Conservation (phyloP, 2,888 invertebrate genomes). For the Loripinus fragilis region DNA sequence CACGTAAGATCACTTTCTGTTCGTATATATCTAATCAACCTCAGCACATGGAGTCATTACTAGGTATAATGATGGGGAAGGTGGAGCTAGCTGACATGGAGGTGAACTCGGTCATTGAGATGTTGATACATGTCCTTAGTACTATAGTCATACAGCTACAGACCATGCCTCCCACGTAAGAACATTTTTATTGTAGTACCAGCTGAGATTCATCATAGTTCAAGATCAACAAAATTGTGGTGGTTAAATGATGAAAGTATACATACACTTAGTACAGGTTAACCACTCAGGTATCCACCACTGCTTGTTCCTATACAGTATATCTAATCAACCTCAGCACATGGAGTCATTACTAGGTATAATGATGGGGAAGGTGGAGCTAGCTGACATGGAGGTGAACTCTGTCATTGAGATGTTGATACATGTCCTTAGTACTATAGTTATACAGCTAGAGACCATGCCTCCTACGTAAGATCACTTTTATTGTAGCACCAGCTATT, state of each 20-base stretch:
- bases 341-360: slow-evolving; percentile 79
- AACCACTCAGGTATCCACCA: no score
- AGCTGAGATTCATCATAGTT: no score
- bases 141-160: slow-evolving; percentile 80
- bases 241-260: no score
- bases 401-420: slow-evolving; percentile 80
- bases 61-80: slow-evolving; percentile 80
- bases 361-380: slow-evolving; percentile 80
- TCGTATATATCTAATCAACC: slow-evolving; percentile 70
- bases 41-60: slow-evolving; percentile 76
- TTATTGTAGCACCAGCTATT: no score
- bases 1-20: slow-evolving; percentile 78
- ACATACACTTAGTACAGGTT: no score
- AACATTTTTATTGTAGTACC: no score
- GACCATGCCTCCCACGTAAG: slow-evolving; percentile 78
- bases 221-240: no score
- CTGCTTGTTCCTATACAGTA: no score
- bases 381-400: slow-evolving; percentile 82
- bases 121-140: slow-evolving; percentile 79
- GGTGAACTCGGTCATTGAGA: slow-evolving; percentile 81
- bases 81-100: slow-evolving; percentile 82
- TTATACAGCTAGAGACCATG: slow-evolving; percentile 79
- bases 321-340: slow-evolving; percentile 72
- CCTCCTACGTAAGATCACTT: slow-evolving; percentile 78
- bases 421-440: slow-evolving; percentile 79